Evolutionary conservation across 2,797 vertebrate genomes (phyloP).

Genomic region (Anabas testudineus): DNA sequence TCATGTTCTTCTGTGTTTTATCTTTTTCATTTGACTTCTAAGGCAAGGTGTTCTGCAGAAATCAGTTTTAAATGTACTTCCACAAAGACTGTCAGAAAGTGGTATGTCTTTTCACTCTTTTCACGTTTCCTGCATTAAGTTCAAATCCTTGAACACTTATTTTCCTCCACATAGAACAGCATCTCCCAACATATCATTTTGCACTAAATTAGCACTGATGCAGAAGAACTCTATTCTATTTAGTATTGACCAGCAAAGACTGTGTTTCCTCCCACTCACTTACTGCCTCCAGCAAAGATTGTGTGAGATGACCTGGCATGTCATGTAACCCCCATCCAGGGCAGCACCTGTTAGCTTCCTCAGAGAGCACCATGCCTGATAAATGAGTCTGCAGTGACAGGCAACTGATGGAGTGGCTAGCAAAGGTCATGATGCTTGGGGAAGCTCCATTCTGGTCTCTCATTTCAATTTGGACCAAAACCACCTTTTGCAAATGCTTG

Average conservation of each 20-base stretch:
- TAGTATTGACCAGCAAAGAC: conserved; percentile 56
- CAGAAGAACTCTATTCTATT: conserved; percentile 56
- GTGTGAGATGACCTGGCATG: conserved; percentile 73
- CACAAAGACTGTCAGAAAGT: conserved; percentile 17
- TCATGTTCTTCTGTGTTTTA: neutral
- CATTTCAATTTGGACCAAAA: conserved; percentile 76
- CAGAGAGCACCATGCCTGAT: conserved; percentile 69
- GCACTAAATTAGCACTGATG: conserved; percentile 56
- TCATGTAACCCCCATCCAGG: conserved; percentile 67
- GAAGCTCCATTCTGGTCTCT: conserved; percentile 69
- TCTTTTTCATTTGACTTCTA: conserved; percentile 4
- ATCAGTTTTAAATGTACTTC: neutral
- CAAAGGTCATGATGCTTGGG: conserved; percentile 78
- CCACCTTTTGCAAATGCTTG: conserved; percentile 72
- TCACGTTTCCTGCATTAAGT: conserved; percentile 25
- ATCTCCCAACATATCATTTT: conserved; percentile 8
- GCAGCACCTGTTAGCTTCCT: conserved; percentile 74
- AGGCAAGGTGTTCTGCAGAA: conserved; percentile 1
- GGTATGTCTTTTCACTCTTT: conserved; percentile 2
- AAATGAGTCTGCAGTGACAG: conserved; percentile 80
- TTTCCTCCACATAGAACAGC: conserved; percentile 24
- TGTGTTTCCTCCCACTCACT: conserved; percentile 58
- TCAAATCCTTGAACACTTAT: conserved; percentile 33
- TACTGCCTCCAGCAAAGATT: conserved; percentile 65
- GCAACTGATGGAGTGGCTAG: conserved; percentile 76